Conservation (phyloP, 2,797 vertebrate species). For the Ficedula albicollis region DNA sequence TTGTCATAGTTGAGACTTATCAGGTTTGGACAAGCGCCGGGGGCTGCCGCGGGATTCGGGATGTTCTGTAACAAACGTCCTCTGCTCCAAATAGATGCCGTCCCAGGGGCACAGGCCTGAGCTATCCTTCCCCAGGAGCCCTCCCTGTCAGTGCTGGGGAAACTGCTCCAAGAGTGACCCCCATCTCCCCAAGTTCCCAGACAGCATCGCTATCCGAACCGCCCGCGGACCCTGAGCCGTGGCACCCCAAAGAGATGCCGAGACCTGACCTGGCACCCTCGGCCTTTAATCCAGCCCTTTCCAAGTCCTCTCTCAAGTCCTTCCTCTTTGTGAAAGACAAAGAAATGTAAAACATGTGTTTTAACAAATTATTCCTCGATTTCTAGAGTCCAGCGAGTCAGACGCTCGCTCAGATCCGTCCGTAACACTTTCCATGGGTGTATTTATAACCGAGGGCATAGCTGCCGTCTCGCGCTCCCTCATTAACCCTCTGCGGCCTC, state of each 20-base stretch:
- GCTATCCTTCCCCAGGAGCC: not conserved
- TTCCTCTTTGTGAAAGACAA: slow-evolving; percentile 15
- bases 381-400: not conserved
- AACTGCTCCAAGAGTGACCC: not conserved
- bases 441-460: slow-evolving; percentile 49
- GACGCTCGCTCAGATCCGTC: not conserved
- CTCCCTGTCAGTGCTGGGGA: rapidly evolving
- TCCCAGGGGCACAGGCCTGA: not conserved
- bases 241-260: not conserved
- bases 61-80: slow-evolving; percentile 52
- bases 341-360: slow-evolving; percentile 36
- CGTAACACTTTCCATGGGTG: slow-evolving; percentile 30
- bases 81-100: slow-evolving; percentile 28
- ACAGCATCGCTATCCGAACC: rapidly evolving
- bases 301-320: not conserved
- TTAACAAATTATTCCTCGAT: slow-evolving; percentile 24
- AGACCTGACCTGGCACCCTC: not conserved
- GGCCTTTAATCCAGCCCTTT: not conserved
- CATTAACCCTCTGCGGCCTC: slow-evolving; percentile 36
- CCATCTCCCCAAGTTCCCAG: rapidly evolving
- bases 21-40: slow-evolving; percentile 59
- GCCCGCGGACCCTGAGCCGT: rapidly evolving
- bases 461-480: not conserved
- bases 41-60: slow-evolving; percentile 2
- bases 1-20: slow-evolving; percentile 53